A percentile compares a stretch with the other conserved stretches of the same genome.
Conservation (phyloP, 2,888 invertebrate genomes). For the Amphipyra berbera region DNA sequence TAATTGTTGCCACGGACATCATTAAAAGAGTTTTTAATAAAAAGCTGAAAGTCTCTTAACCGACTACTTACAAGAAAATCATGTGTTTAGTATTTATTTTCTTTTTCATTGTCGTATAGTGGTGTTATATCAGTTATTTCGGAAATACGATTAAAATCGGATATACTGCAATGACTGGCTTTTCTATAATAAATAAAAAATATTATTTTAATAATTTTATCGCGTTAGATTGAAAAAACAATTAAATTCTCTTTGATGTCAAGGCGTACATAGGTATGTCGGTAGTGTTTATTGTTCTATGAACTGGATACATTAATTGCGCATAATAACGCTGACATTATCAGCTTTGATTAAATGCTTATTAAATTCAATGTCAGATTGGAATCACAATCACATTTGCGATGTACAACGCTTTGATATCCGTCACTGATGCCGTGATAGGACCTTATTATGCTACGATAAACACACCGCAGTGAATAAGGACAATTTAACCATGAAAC, state of each 20-base stretch:
- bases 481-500: constrained; percentile 74
- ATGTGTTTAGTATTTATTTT: too few relatives aligned
- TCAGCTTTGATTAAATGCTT: constrained; percentile 8
- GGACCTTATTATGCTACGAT: constrained; percentile 51
- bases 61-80: too few relatives aligned
- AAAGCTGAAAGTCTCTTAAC: too few relatives aligned
- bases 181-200: too few relatives aligned
- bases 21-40: background rate
- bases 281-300: background rate
- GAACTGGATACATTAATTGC: background rate
- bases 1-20: constrained; percentile 26
- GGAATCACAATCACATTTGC: constrained; percentile 7
- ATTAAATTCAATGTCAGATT: constrained; percentile 7
- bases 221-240: too few relatives aligned
- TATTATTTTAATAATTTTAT: too few relatives aligned
- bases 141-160: too few relatives aligned
- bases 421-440: constrained; percentile 16
- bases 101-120: too few relatives aligned
- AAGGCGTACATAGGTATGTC: background rate
- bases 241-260: too few relatives aligned
- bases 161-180: too few relatives aligned
- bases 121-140: too few relatives aligned
- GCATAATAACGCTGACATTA: background rate
- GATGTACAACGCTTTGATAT: constrained; percentile 2
- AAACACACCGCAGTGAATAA: constrained; percentile 60